Evolutionary conservation across 2,888 invertebrate species (phyloP), one percentile per base, ranked within the genome.

Genomic region (Thysanoteuthis rhombus): DNA sequence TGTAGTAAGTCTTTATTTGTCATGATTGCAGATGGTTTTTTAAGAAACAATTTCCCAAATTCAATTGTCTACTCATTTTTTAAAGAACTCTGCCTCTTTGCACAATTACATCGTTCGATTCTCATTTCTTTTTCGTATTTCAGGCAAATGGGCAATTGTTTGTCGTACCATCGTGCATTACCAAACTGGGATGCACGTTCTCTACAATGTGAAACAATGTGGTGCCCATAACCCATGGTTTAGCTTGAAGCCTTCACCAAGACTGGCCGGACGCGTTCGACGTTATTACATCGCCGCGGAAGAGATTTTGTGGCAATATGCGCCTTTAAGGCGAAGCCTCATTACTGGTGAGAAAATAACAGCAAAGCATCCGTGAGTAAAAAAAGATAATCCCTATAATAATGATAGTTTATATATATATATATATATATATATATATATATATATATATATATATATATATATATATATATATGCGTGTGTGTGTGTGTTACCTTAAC

Each of bases 201-300:
- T 94, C 38, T 95, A 95, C 93, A 94, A 94, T 36, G 95, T 95
- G 28, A 94, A 94, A 47, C 94, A 94, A 16, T 96, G 95, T 89
- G 93, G 58, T 0, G 28, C 38, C 10, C 32, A 58, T 10, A 28
- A n/a, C 28, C 52, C n/a, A 4, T 52, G 36, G 93, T 47, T 91
- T 3, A 75, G n/a, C 75, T 75, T 75, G 75, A 75, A n/a, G 10
- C 52, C 52, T 36, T 10, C 28, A 45, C 89, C 39, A 39, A 94
- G 93, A 28, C 94, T 94, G 2, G 94, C 94, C 19, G 94, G 94
- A 0, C 94, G 93, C n/a, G 94, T 93, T 36, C 93, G 95, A 1
- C 93, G 93, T 28, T 95, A 95, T 94, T 95, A 95, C 94, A 95
- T 96, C n/a, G 95, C 94, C 28, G 95, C 95, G 2, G 95, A 95